A percentile compares a stretch with the other conserved stretches of the same genome.
phyloP scores from a whole-genome alignment of 2,797 vertebrate species.

The Syngnathus rostellatus region DNA sequence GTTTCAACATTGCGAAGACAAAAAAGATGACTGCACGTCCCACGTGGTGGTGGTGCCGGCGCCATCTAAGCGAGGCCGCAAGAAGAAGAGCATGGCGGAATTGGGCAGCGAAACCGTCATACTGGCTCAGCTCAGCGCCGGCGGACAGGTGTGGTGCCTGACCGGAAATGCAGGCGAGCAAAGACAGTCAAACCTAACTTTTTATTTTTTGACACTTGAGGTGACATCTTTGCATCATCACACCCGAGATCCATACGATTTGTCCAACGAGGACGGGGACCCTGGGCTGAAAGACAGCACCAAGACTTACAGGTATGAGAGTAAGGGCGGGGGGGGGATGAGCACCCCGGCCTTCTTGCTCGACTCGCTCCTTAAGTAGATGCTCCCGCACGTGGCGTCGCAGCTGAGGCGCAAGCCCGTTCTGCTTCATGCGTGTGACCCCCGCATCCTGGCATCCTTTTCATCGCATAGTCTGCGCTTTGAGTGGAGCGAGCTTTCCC shows the following conservation, averaged over 20 bases:
- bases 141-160: constrained; percentile 52
- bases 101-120: constrained; percentile 65
- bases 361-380: constrained; percentile 30
- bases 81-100: constrained; percentile 78
- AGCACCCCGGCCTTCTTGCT: constrained; percentile 15
- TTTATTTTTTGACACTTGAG: constrained; percentile 14
- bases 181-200: not conserved
- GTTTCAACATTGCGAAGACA: constrained; percentile 49
- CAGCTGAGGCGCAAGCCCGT: constrained; percentile 19
- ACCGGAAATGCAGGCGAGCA: too few species aligned
- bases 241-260: constrained; percentile 78
- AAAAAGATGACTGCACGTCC: constrained; percentile 58
- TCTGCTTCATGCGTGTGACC: constrained; percentile 32
- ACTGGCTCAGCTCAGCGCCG: constrained; percentile 66
- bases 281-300: constrained; percentile 78
- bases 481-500: constrained; percentile 5
- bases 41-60: constrained; percentile 70
- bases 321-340: not conserved
- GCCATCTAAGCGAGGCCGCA: constrained; percentile 75
- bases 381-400: constrained; percentile 53
- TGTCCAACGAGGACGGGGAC: constrained; percentile 84
- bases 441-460: constrained; percentile 11
- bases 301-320: constrained; percentile 86
- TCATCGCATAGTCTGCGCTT: constrained; percentile 26
- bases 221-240: constrained; percentile 61